Conservation (phyloP, 2,797 vertebrate genomes). For the Mastacembelus armatus region DNA sequence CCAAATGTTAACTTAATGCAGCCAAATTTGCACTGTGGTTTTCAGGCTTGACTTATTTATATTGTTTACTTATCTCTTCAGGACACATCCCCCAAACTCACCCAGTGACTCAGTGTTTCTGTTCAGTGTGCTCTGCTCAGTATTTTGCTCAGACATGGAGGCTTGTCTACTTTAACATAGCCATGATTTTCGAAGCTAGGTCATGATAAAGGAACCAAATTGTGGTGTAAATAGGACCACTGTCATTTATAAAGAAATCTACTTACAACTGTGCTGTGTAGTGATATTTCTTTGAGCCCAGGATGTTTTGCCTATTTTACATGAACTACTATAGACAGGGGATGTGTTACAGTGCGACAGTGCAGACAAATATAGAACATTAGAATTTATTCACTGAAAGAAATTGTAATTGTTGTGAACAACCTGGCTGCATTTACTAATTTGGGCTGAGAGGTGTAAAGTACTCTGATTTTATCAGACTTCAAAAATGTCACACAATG, state of each 20-base stretch:
- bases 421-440: too few species aligned
- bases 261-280: neutral
- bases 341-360: neutral
- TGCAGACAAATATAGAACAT: neutral
- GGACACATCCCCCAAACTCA: neutral
- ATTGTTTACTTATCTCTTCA: conserved; percentile 9
- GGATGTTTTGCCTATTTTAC: too few species aligned
- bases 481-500: too few species aligned
- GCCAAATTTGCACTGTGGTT: conserved; percentile 1
- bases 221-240: neutral
- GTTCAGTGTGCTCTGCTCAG: neutral
- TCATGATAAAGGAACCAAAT: too few species aligned
- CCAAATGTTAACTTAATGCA: neutral
- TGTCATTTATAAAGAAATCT: neutral
- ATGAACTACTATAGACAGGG: too few species aligned
- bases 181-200: too few species aligned
- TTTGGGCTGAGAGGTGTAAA: too few species aligned
- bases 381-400: neutral
- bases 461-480: too few species aligned
- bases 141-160: too few species aligned
- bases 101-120: conserved; percentile 8
- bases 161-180: too few species aligned
- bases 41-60: neutral
- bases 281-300: neutral
- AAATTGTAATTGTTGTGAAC: neutral